phyloP scores from a whole-genome alignment of 2,888 invertebrate species.

The Platycnemis pennipes region DNA sequence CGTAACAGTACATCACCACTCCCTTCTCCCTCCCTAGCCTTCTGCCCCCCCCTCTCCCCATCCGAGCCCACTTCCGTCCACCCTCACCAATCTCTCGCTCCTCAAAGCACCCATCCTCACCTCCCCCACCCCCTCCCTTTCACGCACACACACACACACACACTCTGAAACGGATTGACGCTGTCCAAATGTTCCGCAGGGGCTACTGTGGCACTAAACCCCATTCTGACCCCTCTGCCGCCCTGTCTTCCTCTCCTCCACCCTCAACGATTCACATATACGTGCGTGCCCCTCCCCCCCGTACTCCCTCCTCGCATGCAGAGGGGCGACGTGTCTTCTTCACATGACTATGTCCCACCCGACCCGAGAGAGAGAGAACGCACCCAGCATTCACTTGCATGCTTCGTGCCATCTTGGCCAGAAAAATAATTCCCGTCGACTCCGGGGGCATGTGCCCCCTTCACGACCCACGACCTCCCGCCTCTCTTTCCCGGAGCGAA shows the following conservation, averaged over 20 bases:
- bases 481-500: not conserved
- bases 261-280: not conserved
- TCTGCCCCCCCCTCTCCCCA: not conserved
- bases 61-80: not conserved
- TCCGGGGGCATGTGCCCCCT: not conserved
- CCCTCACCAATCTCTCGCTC: not conserved
- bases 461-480: not conserved
- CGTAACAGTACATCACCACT: conserved; percentile 56
- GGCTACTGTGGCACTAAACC: not conserved
- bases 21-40: not conserved
- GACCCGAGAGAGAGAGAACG: too few relatives aligned
- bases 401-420: not conserved
- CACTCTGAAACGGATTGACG: conserved; percentile 47
- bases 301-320: not conserved
- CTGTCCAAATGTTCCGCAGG: conserved; percentile 38
- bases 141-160: not conserved
- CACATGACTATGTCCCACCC: not conserved
- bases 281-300: not conserved
- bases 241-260: not conserved
- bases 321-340: not conserved
- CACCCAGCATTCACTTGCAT: not conserved
- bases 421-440: conserved; percentile 16
- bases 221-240: not conserved
- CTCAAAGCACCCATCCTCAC: not conserved
- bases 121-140: not conserved